These are phyloP conservation scores for Tridacna gigas DNA, from an alignment of 2,888 invertebrate genomes.

Conservation along the genomic window DNA sequence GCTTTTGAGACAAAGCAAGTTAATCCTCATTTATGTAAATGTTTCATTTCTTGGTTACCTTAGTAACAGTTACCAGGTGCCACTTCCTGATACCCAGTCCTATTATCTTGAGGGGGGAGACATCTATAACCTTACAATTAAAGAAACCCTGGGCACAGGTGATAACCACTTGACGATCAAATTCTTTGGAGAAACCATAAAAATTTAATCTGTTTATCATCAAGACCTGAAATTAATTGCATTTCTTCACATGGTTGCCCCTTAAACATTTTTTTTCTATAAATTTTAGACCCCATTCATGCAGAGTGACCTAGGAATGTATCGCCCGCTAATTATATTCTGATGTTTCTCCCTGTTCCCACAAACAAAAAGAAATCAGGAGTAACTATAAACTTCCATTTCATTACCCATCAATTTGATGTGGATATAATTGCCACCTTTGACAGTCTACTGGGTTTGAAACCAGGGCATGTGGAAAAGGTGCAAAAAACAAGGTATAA, in stretches of 20 bases:
- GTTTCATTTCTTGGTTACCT: background rate
- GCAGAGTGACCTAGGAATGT: constrained; percentile 46
- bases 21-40: constrained; percentile 28
- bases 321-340: constrained; percentile 57
- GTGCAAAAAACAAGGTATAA: background rate
- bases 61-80: constrained; percentile 43
- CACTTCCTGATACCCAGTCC: constrained; percentile 34
- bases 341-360: constrained; percentile 35
- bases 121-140: constrained; percentile 26
- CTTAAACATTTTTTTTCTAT: constrained; percentile 35
- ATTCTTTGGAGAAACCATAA: constrained; percentile 57
- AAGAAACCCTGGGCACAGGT: constrained; percentile 27
- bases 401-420: constrained; percentile 58
- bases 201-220: constrained; percentile 63
- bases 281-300: constrained; percentile 44
- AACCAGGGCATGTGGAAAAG: background rate
- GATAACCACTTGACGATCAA: constrained; percentile 37
- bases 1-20: constrained; percentile 22
- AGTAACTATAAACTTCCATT: constrained; percentile 57
- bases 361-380: constrained; percentile 45
- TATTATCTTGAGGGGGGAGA: background rate
- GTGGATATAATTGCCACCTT: constrained; percentile 61
- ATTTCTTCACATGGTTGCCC: constrained; percentile 49
- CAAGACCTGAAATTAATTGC: constrained; percentile 59
- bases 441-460: constrained; percentile 29